Evolutionary conservation across 2,113 vertebrate genomes (phyloP).

Genomic region (Colaptes auratus): DNA sequence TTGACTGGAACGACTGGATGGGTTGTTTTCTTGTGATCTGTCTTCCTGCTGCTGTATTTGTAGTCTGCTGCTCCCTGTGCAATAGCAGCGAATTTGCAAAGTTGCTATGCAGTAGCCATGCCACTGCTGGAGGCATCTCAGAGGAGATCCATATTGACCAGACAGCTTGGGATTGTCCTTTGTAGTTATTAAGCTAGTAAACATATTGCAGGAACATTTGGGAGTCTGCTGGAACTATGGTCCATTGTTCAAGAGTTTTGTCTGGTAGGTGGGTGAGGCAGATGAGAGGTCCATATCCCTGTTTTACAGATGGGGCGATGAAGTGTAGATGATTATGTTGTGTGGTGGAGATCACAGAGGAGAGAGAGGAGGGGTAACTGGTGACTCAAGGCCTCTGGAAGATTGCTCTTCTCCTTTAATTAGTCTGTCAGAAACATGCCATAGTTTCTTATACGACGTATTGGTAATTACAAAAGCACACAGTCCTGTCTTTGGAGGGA

Average conservation of each 20-base stretch:
- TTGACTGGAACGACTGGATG: not conserved
- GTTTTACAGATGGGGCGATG: not conserved
- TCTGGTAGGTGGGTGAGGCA: fast-evolving
- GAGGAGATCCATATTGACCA: not conserved
- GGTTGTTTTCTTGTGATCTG: not conserved
- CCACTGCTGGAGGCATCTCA: not conserved
- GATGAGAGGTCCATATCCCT: not conserved
- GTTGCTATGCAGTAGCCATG: not conserved
- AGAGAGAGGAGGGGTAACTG: not conserved
- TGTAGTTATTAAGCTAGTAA: not conserved
- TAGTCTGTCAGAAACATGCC: slow-evolving; percentile 23
- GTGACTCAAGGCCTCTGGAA: not conserved
- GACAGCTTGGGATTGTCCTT: not conserved
- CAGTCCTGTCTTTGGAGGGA: slow-evolving; percentile 16
- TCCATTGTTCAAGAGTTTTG: fast-evolving
- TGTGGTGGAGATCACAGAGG: not conserved
- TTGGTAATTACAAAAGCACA: slow-evolving; percentile 10
- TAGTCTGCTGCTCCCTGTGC: not conserved
- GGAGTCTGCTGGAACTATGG: not conserved
- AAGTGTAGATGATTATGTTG: not conserved
- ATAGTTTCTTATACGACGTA: not conserved
- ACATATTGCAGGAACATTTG: fast-evolving
- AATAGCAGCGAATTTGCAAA: not conserved
- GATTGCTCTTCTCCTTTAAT: slow-evolving; percentile 6
- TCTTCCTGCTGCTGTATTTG: fast-evolving